Evolutionary conservation across 2,797 vertebrate species (phyloP).

Genomic region (Spinus olivaceus): DNA sequence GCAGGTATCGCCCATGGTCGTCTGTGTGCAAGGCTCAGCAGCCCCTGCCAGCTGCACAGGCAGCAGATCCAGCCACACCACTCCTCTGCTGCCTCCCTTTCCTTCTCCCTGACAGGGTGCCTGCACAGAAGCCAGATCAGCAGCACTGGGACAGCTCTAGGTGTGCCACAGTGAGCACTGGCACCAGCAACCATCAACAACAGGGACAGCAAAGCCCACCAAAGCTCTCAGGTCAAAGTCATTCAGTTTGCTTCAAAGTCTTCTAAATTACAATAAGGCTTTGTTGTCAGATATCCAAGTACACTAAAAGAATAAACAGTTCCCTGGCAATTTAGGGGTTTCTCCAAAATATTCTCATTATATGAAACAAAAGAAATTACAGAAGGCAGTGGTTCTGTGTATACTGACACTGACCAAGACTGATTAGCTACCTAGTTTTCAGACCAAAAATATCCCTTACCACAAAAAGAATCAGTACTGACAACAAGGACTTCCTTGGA

Average conservation of each 20-base stretch:
- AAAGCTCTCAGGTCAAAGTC: background rate
- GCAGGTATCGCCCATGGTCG: fast-evolving
- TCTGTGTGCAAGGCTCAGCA: background rate
- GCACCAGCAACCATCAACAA: background rate
- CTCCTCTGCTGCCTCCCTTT: background rate
- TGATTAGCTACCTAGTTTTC: background rate
- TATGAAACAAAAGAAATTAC: background rate
- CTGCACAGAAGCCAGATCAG: background rate
- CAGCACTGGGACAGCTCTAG: background rate
- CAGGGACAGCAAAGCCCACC: background rate
- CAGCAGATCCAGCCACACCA: background rate
- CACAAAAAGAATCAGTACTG: background rate
- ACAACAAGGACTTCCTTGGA: background rate
- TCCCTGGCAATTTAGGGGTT: background rate
- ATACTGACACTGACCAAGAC: background rate
- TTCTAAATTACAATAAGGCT: background rate
- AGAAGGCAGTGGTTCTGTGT: background rate
- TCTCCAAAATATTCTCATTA: background rate
- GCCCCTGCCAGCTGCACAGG: fast-evolving
- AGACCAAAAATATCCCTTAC: background rate
- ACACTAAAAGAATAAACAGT: background rate
- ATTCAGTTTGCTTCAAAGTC: background rate
- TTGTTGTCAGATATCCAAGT: background rate
- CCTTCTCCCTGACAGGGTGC: background rate
- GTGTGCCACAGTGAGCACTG: background rate